A percentile compares a stretch with the other conserved stretches of the same genome.
Evolutionary conservation across 2,888 invertebrate genomes (phyloP).

Genomic region (Brachylomia viminalis): DNA sequence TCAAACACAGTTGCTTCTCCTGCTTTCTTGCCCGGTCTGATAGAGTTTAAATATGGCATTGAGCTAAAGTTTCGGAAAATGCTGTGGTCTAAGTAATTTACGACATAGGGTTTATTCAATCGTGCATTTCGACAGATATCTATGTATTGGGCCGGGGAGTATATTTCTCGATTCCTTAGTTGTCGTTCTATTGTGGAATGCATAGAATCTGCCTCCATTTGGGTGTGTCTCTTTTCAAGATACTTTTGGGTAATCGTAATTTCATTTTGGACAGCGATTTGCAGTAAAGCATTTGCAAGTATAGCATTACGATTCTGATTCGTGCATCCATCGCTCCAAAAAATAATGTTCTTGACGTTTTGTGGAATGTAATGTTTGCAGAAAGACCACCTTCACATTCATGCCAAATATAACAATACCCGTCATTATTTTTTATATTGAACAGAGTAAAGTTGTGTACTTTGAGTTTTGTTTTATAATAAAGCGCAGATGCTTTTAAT

Average conservation of each 20-base stretch:
- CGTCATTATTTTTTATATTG: not conserved
- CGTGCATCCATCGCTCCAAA: no score
- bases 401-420: not conserved
- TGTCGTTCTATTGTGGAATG: not conserved
- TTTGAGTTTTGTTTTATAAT: not conserved
- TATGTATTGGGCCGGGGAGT: not conserved
- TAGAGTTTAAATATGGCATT: not conserved
- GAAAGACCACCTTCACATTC: not conserved
- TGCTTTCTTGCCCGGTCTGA: not conserved
- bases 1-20: not conserved
- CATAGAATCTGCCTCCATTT: not conserved
- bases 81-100: not conserved
- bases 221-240: no score
- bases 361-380: no score
- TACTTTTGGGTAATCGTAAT: not conserved
- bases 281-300: not conserved
- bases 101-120: not conserved
- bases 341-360: no score
- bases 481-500: not conserved
- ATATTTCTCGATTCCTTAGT: not conserved
- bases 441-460: not conserved
- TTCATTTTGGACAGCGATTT: not conserved
- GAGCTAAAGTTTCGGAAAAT: not conserved
- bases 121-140: not conserved
- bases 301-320: no score